Conservation (phyloP, 2,888 invertebrate species). For the Erebia palarica region DNA sequence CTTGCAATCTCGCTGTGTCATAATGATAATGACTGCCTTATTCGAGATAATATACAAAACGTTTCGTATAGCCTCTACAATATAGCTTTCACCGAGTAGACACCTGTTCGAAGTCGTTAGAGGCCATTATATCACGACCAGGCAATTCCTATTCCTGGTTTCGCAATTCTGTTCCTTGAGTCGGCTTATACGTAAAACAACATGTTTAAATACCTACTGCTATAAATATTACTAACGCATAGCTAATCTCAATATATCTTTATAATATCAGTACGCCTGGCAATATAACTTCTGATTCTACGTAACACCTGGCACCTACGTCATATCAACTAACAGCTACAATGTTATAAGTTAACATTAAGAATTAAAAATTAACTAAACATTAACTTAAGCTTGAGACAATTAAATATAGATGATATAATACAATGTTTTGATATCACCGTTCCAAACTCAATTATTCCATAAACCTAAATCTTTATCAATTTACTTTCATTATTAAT, state of each 20-base stretch:
- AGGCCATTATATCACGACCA: conserved; percentile 59
- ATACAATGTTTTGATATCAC: background rate
- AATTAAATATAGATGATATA: background rate
- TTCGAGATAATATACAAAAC: conserved; percentile 35
- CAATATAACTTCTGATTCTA: background rate
- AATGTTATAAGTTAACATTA: background rate
- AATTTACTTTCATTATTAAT: conserved; percentile 4
- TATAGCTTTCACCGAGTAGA: conserved; percentile 59
- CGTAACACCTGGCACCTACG: background rate
- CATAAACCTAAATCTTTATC: background rate
- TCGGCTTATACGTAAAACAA: conserved; percentile 37
- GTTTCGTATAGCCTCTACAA: conserved; percentile 38
- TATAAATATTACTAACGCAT: conserved; percentile 1
- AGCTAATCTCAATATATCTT: background rate
- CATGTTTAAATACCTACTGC: background rate
- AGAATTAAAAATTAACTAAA: no score
- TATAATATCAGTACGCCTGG: conserved; percentile 6
- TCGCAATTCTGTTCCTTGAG: conserved; percentile 47
- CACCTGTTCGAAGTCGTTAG: conserved; percentile 58
- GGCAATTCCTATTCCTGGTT: conserved; percentile 56
- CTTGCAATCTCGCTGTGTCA: conserved; percentile 41
- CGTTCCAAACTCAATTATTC: background rate
- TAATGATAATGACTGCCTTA: conserved; percentile 34
- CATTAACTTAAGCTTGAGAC: no score
- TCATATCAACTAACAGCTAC: background rate